phyloP scores from a whole-genome alignment of 1,140 invertebrate genomes.

The Eriocheir sinensis region DNA sequence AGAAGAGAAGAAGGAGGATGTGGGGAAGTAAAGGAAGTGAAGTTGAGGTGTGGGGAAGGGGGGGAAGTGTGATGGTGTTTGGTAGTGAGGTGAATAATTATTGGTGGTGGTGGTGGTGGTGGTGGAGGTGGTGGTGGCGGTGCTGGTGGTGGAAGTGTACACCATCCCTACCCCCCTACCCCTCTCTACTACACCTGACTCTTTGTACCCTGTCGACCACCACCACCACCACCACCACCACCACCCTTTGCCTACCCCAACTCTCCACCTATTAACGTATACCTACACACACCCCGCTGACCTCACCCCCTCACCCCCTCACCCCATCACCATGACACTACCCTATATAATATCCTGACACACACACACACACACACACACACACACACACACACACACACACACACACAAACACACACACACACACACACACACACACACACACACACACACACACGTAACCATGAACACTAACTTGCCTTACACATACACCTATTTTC shows the following conservation, averaged over 20 bases:
- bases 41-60: not conserved
- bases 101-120: too few relatives aligned
- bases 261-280: not conserved
- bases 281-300: not conserved
- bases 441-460: not conserved
- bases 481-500: too few relatives aligned
- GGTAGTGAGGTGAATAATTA: not conserved
- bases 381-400: not conserved
- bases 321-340: not conserved
- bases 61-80: too few relatives aligned
- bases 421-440: not conserved
- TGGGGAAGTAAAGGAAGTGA: not conserved
- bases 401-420: not conserved
- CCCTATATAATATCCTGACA: too few relatives aligned
- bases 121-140: too few relatives aligned
- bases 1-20: not conserved
- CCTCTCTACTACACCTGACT: too few relatives aligned
- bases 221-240: too few relatives aligned
- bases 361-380: not conserved
- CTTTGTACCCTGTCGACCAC: too few relatives aligned
- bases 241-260: not conserved
- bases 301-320: not conserved
- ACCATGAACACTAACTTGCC: too few relatives aligned
- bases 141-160: too few relatives aligned
- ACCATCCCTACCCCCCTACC: too few relatives aligned